A percentile compares a stretch with the other conserved stretches of the same genome.
Evolutionary conservation across 2,797 vertebrate genomes (phyloP).

Genomic region (Hipposideros larvatus): DNA sequence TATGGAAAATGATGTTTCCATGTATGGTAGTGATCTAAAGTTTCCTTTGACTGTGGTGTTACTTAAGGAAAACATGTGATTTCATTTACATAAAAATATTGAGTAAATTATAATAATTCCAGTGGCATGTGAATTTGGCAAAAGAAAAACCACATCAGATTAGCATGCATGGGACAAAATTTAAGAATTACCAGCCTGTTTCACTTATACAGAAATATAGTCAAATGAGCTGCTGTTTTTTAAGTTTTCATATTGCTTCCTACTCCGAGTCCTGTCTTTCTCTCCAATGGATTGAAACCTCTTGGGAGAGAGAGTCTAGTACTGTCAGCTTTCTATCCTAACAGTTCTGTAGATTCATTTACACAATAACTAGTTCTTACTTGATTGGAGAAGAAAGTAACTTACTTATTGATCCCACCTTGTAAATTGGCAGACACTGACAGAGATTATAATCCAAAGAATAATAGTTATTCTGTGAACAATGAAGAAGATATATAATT

Average conservation of each 20-base stretch:
- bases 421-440: not conserved
- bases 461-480: not conserved
- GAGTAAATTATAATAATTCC: not conserved
- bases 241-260: not conserved
- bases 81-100: not conserved
- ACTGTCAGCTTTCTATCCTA: not conserved
- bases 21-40: not conserved
- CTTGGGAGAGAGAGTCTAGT: not conserved
- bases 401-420: not conserved
- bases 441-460: not conserved
- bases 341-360: not conserved
- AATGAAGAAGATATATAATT: not conserved
- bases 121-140: not conserved
- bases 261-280: not conserved
- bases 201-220: not conserved
- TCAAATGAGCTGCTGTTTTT: not conserved
- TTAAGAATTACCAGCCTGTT: not conserved
- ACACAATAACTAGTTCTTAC: not conserved
- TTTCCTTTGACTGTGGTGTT: not conserved
- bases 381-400: conserved; percentile 13
- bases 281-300: not conserved
- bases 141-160: not conserved
- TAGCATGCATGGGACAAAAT: not conserved
- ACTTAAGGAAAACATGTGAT: conserved; percentile 25
- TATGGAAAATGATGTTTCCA: not conserved